Percentiles rank a stretch among this genome's conserved stretches.
phyloP scores from a whole-genome alignment of 1,140 invertebrate species.

The Drosophila nigromelanica region DNA sequence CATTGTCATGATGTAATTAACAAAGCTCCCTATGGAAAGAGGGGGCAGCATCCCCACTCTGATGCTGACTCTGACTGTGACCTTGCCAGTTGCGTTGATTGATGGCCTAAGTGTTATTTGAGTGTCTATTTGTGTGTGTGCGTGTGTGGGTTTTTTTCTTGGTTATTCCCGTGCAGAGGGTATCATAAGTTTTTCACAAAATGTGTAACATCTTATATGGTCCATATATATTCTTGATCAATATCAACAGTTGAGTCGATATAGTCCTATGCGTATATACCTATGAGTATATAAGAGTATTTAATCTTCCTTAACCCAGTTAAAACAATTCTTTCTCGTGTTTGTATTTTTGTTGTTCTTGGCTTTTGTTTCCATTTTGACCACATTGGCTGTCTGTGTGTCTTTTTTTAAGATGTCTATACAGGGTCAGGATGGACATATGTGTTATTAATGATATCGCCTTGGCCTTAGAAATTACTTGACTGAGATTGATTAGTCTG shows the following conservation, averaged over 20 bases:
- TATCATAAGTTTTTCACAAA: no score
- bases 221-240: no score
- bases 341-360: background rate
- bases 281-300: no score
- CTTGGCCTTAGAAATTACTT: slow-evolving; percentile 45
- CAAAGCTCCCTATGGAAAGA: slow-evolving; percentile 12
- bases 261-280: no score
- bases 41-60: background rate
- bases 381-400: slow-evolving; percentile 1
- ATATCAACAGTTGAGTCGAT: no score
- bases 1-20: slow-evolving; percentile 71
- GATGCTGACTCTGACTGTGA: slow-evolving; percentile 23
- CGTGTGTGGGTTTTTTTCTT: slow-evolving; percentile 21
- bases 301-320: no score
- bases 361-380: slow-evolving; percentile 6
- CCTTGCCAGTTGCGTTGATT: slow-evolving; percentile 71
- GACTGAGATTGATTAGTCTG: slow-evolving; percentile 66
- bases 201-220: no score
- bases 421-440: slow-evolving; percentile 24
- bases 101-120: slow-evolving; percentile 80
- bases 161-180: background rate
- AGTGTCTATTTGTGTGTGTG: slow-evolving; percentile 58
- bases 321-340: background rate
- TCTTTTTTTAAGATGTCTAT: background rate
- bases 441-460: slow-evolving; percentile 73